phyloP scores from a whole-genome alignment of 2,797 vertebrate genomes.

The Myoxocephalus aenaeus region DNA sequence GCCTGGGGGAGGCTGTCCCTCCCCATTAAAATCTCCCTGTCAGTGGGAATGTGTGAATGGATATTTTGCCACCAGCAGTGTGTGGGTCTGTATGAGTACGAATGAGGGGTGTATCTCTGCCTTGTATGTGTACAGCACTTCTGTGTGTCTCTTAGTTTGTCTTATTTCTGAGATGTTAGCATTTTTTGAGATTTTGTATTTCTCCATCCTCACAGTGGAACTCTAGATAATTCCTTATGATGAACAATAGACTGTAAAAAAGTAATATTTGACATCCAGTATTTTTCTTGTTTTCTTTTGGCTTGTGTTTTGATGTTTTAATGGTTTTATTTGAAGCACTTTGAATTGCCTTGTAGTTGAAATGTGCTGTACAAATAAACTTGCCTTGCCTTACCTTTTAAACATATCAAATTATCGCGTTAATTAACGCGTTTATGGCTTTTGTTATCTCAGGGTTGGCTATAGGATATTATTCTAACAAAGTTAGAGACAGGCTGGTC shows the following conservation, averaged over 20 bases:
- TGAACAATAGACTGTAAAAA: neutral
- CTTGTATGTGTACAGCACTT: neutral
- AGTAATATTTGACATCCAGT: neutral
- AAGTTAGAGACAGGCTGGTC: neutral
- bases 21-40: slow-evolving; percentile 61
- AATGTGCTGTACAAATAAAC: too few relatives aligned
- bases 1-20: slow-evolving; percentile 60
- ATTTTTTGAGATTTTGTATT: neutral
- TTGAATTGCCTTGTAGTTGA: too few relatives aligned
- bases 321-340: too few relatives aligned
- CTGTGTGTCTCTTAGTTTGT: neutral
- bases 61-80: slow-evolving; percentile 52
- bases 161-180: neutral
- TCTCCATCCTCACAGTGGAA: neutral
- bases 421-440: neutral
- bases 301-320: too few relatives aligned
- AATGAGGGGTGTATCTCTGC: slow-evolving; percentile 22
- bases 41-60: slow-evolving; percentile 49
- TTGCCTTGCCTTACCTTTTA: too few relatives aligned
- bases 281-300: too few relatives aligned
- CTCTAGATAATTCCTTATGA: neutral
- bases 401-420: neutral
- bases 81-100: slow-evolving; percentile 30
- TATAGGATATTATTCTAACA: too few relatives aligned
- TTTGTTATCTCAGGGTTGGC: too few relatives aligned